Percentiles rank a stretch among this genome's conserved stretches.
Conservation (phyloP, 2,113 vertebrate species). For the Turdus rufiventris region DNA sequence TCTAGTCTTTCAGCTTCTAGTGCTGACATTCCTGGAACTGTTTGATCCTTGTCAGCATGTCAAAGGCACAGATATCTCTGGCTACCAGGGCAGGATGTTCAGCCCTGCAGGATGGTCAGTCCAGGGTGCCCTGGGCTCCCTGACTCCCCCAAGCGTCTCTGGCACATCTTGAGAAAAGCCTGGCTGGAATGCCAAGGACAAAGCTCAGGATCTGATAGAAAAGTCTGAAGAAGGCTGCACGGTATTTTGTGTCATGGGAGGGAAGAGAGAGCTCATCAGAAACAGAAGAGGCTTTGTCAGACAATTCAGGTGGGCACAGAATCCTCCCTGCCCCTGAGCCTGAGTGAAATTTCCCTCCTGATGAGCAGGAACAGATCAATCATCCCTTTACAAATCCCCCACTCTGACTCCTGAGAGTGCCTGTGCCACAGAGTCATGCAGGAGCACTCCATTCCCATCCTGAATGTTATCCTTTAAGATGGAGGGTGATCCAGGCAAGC, state of each 20-base stretch:
- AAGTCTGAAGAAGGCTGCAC: neutral
- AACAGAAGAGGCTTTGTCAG: neutral
- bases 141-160: neutral
- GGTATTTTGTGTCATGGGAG: neutral
- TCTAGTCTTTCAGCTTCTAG: neutral
- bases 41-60: neutral
- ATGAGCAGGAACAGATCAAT: neutral
- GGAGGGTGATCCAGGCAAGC: neutral
- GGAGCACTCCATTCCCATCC: rapidly evolving
- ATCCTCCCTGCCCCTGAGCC: neutral
- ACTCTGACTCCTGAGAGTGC: no score
- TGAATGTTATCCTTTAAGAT: neutral
- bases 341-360: neutral
- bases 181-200: neutral
- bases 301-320: neutral
- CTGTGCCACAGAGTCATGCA: neutral
- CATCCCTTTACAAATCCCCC: no score
- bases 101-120: neutral
- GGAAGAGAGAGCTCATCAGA: neutral
- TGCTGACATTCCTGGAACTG: neutral
- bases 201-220: neutral
- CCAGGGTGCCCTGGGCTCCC: neutral
- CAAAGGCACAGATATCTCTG: neutral
- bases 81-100: neutral
- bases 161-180: neutral